Evolutionary conservation across 2,888 invertebrate species (phyloP), one percentile per base, ranked within the genome.

Genomic region (Augochlorella aurata): DNA sequence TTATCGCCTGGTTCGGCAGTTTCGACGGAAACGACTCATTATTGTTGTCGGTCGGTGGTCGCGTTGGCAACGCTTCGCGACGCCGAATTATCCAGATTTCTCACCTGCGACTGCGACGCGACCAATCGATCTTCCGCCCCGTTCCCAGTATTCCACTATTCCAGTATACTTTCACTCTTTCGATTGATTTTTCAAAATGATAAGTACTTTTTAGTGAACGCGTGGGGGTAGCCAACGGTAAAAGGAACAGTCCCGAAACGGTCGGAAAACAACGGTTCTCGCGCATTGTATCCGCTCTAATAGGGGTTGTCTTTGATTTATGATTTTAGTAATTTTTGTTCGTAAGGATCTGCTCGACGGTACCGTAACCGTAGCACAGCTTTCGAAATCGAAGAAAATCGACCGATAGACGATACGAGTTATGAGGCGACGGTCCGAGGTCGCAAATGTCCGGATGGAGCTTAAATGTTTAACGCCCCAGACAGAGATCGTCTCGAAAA

Each of bases 11-110:
- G 84, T 87, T 89, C 78, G 85, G 81, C 63, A 76, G 87, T 84
- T 85, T 86, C 86, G 84, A 79, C 78, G 83, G 81, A 88, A 88
- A 88, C 85, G 83, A 88, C 86, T 88, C 83, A 88, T 88, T 86
- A 88, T 89, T 87, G 87, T 90, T 90, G 88, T 88, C 82, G 86
- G 86, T 80, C 79, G 81, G 81, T 85, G 84, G 92, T 92, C 87
- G 91, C 90, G 91, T 91, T 92, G 92, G 91, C 87, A 92, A 91
- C 92, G 85, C 85, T 83, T 69, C 75, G 67, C 66, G 70, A 74
- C 63, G 71, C 61, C 70, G 54, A 38, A 9, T 65, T 65, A 38
- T 61, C 67, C 50, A 45, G 54, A 50, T 79, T 73, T 65, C 71
- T 67, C 72, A 16, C 38, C 18, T 8, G n/a, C 21, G 58, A 58